Base-by-base conservation (phyloP, 1,140 invertebrate genomes). In the Aphis craccivora region DNA sequence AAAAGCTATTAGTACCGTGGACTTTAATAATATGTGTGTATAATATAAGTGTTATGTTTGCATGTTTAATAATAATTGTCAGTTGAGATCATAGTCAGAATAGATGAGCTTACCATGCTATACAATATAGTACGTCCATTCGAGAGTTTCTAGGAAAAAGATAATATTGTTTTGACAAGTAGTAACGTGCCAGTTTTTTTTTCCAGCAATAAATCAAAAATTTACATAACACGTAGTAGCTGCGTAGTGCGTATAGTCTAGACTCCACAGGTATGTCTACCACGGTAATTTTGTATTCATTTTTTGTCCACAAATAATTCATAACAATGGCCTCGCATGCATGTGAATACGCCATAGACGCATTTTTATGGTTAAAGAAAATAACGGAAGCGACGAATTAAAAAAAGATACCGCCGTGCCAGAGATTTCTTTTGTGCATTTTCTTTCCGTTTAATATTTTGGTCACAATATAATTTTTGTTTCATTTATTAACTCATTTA, bases 301-400 rank as follows among this genome's bases (percentile, higher is more conserved):
- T 23, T n/a, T 87, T 86, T 86, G 84, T 86, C 45, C 83, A 86
- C 37, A 86, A 86, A 45, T 86, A 86, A 14, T 40, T 40, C 43
- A 88, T n/a, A 40, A 84, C 40, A 40, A 84, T 40, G 18, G 86
- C 30, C 20, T 48, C n/a, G 86, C 45, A 35, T 45, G 86, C 53
- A 53, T 48, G 48, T 23, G 40, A 1, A 86, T 43, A 30, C 84
- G 9, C 7, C 45, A 48, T 51, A 22, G 35, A 51, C 20, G n/a
- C 20, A 48, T 88, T 88, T n/a, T 51, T 88, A 88, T 51, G 45
- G n/a, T 86, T 35, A 14, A 81, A 76, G 40, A 91, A 91, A 91
- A 91, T 76, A 67, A 11, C 90, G 90, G 90, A 91, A 91, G 22
- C 25, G 25, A 43, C 40, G 37, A 91, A 60, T 37, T 25, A 60